Evolutionary conservation across 2,113 vertebrate species (phyloP), one percentile per base, ranked within the genome.

Genomic region (Thalassarche chlororhynchos): DNA sequence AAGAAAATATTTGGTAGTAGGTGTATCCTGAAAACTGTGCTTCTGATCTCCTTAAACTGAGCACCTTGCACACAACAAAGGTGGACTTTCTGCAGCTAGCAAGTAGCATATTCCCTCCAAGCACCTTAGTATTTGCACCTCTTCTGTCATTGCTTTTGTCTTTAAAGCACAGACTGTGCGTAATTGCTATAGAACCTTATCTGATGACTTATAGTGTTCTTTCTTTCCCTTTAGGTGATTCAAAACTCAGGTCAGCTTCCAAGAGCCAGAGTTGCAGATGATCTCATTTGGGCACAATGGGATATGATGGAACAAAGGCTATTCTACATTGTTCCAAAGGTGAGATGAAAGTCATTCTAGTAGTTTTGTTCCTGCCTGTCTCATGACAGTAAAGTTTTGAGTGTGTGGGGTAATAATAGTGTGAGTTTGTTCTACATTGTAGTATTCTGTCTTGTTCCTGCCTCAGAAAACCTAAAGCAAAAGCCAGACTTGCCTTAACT

Each of bases 241-340:
- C 96, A 98, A 66, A 99, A 99, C 97, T 97, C 98, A 3, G 98
- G 98, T 87, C 98, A 96, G 51, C 97, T 99, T 97, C 98, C 97
- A 84, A 99, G 96, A 98, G 98, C 99, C 90, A 98, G 97, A 97
- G 97, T 99, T 90, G 98, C 94, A 15, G 99, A 99, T 92, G 99
- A 99, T 87, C 97, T 99, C 75, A 91, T 98, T 90, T 99, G 99
- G 99, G 98, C 98, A 82, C 99, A 99, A 78, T 99, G 99, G 99
- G 99, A 99, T 93, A 98, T 98, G 95, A 94, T 98, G 87, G 98
- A 98, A 34, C 99, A 99, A 93, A 99, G 99, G 90, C 98, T 99
- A 26, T 99, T 99, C 98, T 99, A 98, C 96, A 97, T 99, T 97
- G 96, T 98, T 20, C 91, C 96, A 52, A 98, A 98, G 99, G 99